A percentile compares a stretch with the other conserved stretches of the same genome.
Evolutionary conservation across 2,888 invertebrate genomes (phyloP).

Genomic region (Prosopocoilus inquinatus): DNA sequence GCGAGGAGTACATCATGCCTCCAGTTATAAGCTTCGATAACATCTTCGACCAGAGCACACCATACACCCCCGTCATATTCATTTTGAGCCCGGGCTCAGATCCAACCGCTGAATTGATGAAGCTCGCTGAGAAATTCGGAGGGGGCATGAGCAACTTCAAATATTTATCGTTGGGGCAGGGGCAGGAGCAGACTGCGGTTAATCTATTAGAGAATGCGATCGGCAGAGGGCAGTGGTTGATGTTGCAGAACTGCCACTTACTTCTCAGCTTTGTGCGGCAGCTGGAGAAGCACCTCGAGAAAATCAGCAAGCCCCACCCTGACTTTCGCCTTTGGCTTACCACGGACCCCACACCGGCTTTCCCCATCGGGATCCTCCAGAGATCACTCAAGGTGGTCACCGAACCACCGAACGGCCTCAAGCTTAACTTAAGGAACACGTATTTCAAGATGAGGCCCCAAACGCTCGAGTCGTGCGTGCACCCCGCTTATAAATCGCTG

Average conservation of each 20-base stretch:
- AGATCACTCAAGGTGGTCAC: conserved; percentile 74
- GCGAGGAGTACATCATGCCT: conserved; percentile 85
- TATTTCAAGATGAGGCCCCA: conserved; percentile 82
- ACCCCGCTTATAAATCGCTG: conserved; percentile 75
- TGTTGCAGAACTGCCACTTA: conserved; percentile 91
- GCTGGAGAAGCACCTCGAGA: conserved; percentile 81
- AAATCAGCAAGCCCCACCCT: conserved; percentile 77
- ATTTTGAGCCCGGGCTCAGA: conserved; percentile 93
- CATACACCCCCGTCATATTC: conserved; percentile 85
- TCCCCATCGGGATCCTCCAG: conserved; percentile 88
- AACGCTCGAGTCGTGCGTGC: conserved; percentile 70
- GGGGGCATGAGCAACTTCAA: conserved; percentile 77
- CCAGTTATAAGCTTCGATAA: conserved; percentile 81
- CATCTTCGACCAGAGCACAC: conserved; percentile 82
- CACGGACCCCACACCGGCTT: conserved; percentile 81
- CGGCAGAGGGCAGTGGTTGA: conserved; percentile 82
- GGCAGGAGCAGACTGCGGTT: conserved; percentile 84
- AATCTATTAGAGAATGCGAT: conserved; percentile 66
- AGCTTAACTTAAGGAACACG: conserved; percentile 83
- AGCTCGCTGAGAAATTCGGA: conserved; percentile 68
- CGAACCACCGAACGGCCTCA: conserved; percentile 88
- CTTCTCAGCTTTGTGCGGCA: conserved; percentile 74
- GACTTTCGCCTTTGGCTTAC: conserved; percentile 93
- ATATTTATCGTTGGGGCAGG: conserved; percentile 89
- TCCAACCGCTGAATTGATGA: conserved; percentile 83